Conservation (phyloP, 2,888 invertebrate species). For the Nysson spinosus region DNA sequence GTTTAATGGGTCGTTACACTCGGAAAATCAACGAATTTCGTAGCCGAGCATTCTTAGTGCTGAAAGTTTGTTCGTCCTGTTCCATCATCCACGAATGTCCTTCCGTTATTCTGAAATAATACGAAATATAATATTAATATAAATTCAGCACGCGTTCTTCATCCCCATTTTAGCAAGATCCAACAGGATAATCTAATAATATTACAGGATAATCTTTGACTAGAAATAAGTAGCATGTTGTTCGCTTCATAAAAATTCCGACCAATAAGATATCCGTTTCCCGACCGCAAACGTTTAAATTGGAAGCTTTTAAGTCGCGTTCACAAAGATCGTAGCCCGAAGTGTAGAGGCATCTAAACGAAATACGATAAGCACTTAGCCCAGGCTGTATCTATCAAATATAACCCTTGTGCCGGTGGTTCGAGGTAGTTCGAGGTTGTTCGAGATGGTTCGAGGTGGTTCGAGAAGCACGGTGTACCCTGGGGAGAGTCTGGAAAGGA, state of each 20-base stretch:
- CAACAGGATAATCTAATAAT: too few relatives aligned
- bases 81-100: too few relatives aligned
- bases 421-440: constrained; percentile 40
- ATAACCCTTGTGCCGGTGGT: constrained; percentile 71
- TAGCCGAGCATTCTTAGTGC: constrained; percentile 7
- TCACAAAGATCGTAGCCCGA: constrained; percentile 45
- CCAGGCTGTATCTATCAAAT: constrained; percentile 75
- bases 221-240: too few relatives aligned
- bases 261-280: too few relatives aligned
- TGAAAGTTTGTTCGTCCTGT: constrained; percentile 59
- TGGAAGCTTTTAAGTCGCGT: constrained; percentile 47
- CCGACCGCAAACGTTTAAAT: constrained; percentile 35
- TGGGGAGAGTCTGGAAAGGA: constrained; percentile 68
- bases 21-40: constrained; percentile 52
- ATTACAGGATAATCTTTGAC: too few relatives aligned
- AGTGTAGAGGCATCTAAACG: constrained; percentile 52
- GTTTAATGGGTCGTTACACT: constrained; percentile 61
- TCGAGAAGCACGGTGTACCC: constrained; percentile 61
- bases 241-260: too few relatives aligned
- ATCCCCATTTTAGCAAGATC: too few relatives aligned
- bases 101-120: too few relatives aligned
- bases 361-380: constrained; percentile 77
- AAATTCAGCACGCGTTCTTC: too few relatives aligned
- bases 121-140: too few relatives aligned
- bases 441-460: too few relatives aligned